Evolutionary conservation across 2,888 invertebrate genomes (phyloP).

Genomic region (Eutolmus rufibarbis): DNA sequence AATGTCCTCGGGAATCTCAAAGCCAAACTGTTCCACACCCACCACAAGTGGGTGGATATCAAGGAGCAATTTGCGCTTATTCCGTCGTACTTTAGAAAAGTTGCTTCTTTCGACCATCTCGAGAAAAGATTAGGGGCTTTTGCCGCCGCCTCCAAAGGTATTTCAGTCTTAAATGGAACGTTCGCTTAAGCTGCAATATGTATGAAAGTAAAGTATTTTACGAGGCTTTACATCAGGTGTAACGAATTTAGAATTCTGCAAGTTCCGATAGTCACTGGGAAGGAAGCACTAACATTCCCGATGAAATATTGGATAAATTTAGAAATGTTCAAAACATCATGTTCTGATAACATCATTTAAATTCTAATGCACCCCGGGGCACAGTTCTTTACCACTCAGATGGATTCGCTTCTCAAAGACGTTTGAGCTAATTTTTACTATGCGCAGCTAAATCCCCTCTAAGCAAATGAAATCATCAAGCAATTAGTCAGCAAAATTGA

Average conservation of each 20-base stretch:
- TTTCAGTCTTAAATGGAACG: not conserved
- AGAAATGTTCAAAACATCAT: not conserved
- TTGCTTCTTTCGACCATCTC: not conserved
- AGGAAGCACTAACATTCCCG: not conserved
- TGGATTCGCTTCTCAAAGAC: not conserved
- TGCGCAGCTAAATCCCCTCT: not conserved
- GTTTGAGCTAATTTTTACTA: not conserved
- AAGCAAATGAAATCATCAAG: constrained; percentile 19
- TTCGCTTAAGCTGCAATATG: not conserved
- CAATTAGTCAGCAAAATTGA: constrained; percentile 25
- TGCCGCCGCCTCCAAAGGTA: not conserved
- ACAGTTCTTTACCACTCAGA: not conserved
- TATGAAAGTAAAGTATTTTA: not conserved
- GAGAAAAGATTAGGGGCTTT: not conserved
- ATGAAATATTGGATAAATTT: not conserved
- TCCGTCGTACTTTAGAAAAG: not conserved
- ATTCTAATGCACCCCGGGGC: not conserved
- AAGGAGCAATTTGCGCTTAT: not conserved
- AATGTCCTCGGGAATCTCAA: constrained; percentile 9
- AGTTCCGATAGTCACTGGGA: not conserved
- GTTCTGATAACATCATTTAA: not conserved
- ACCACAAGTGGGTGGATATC: not conserved
- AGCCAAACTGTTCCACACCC: not conserved
- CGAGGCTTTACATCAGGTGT: not conserved
- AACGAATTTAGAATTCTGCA: not conserved